A percentile compares a stretch with the other conserved stretches of the same genome.
These are phyloP conservation scores for Dione vanillae DNA, from an alignment of 2,888 invertebrate genomes.

Conservation along the genomic window DNA sequence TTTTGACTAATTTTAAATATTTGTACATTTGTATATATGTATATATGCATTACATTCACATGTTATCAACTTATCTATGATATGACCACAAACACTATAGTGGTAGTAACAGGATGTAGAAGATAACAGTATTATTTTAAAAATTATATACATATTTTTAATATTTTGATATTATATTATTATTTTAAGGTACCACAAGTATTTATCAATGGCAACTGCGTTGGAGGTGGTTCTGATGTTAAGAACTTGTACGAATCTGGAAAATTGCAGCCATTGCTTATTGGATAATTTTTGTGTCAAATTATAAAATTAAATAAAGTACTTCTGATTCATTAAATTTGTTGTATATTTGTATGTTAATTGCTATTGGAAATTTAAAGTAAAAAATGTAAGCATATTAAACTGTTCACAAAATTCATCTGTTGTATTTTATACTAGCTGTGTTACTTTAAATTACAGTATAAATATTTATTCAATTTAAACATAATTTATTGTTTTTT, in stretches of 20 bases:
- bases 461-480: background rate
- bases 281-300: slow-evolving; percentile 58
- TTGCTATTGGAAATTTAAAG: background rate
- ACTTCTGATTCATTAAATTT: slow-evolving; percentile 8
- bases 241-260: slow-evolving; percentile 89
- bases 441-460: background rate
- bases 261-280: slow-evolving; percentile 85
- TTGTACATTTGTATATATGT: too few relatives aligned
- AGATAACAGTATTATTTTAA: background rate
- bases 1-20: too few relatives aligned
- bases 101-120: background rate
- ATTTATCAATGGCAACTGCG: slow-evolving; percentile 94
- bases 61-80: too few relatives aligned
- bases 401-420: background rate
- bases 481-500: background rate
- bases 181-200: slow-evolving; percentile 94
- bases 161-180: background rate
- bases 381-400: background rate
- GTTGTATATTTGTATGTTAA: background rate
- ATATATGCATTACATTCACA: too few relatives aligned
- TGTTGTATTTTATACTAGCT: background rate
- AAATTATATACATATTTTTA: background rate
- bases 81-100: background rate
- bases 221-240: slow-evolving; percentile 97
- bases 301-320: background rate